Conservation (phyloP, 2,113 vertebrate genomes). For the Fulmarus glacialis region DNA sequence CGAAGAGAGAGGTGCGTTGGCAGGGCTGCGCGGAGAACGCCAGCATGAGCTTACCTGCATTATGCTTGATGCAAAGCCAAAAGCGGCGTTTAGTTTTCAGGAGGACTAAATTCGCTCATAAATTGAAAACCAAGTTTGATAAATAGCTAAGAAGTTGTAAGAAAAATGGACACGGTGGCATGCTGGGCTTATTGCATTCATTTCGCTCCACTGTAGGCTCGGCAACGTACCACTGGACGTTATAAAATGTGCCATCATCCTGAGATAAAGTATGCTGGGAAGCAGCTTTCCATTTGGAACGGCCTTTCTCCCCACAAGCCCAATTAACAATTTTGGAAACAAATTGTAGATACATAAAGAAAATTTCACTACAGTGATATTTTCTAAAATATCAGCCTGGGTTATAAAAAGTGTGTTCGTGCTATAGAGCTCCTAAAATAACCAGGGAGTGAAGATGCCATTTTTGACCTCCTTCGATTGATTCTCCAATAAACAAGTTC, state of each 20-base stretch:
- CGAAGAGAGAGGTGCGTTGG: neutral
- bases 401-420: neutral
- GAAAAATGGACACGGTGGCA: neutral
- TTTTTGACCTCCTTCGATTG: neutral
- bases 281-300: neutral
- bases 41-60: neutral
- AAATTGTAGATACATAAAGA: neutral
- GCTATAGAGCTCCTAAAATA: neutral
- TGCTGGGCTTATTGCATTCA: neutral
- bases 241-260: neutral
- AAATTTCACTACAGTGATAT: neutral
- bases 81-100: neutral
- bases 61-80: neutral
- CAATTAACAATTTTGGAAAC: neutral
- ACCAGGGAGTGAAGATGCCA: neutral
- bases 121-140: neutral
- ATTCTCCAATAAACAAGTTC: neutral
- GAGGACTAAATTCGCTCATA: neutral
- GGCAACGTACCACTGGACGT: fast-evolving
- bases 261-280: neutral
- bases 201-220: neutral
- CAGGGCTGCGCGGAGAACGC: fast-evolving
- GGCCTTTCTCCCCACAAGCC: neutral
- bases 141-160: neutral
- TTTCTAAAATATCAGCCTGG: neutral